Evolutionary conservation across 2,113 vertebrate species (phyloP).

Genomic region (Chrysemys picta): DNA sequence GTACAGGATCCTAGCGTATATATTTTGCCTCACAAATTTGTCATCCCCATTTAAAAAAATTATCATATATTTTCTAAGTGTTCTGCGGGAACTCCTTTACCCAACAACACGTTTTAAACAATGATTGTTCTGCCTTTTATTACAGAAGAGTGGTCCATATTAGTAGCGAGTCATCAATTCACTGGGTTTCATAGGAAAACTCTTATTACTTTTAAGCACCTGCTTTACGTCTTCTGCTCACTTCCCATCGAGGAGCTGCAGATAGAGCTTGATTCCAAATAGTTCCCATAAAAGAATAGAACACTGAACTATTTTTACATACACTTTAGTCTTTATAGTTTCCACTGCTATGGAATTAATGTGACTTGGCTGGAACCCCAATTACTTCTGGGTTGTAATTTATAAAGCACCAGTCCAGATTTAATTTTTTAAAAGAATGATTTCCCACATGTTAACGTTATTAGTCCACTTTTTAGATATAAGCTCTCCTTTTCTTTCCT

Average conservation of each 20-base stretch:
- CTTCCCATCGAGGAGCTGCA: slow-evolving; percentile 53
- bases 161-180: slow-evolving; percentile 51
- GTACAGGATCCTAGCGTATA: background rate
- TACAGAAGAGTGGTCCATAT: slow-evolving; percentile 24
- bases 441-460: slow-evolving; percentile 64
- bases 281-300: slow-evolving; percentile 62
- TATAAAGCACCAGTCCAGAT: slow-evolving; percentile 59
- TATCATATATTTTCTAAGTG: background rate
- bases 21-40: background rate
- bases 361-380: slow-evolving; percentile 64
- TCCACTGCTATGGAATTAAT: slow-evolving; percentile 64
- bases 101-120: slow-evolving; percentile 28
- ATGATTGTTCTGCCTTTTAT: slow-evolving; percentile 30
- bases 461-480: slow-evolving; percentile 46
- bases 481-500: slow-evolving; percentile 9
- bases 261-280: slow-evolving; percentile 57
- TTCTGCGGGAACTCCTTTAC: slow-evolving; percentile 35
- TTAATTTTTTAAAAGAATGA: slow-evolving; percentile 37
- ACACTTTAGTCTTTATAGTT: slow-evolving; percentile 64
- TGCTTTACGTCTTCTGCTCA: slow-evolving; percentile 31
- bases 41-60: background rate
- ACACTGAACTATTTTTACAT: slow-evolving; percentile 49
- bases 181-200: slow-evolving; percentile 60
- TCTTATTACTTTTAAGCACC: slow-evolving; percentile 58
- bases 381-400: slow-evolving; percentile 48